A percentile compares a stretch with the other conserved stretches of the same genome.
Evolutionary conservation across 2,113 vertebrate species (phyloP).

Genomic region (Melanostigma gelatinosum): DNA sequence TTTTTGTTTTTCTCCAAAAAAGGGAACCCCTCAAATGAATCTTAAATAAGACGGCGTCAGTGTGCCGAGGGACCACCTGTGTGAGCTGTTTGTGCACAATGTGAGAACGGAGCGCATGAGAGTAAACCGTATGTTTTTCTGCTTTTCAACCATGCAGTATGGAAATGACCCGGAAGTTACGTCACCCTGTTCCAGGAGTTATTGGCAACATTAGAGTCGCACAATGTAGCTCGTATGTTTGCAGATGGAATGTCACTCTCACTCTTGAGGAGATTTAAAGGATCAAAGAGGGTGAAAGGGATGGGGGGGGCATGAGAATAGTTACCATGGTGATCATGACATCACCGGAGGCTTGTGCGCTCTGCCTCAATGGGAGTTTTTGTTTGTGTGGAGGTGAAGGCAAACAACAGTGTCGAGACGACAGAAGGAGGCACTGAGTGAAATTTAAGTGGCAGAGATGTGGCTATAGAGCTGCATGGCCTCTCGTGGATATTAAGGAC

Average conservation of each 20-base stretch:
- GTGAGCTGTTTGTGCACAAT: not conserved
- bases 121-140: not conserved
- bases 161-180: not conserved
- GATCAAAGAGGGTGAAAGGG: conserved; percentile 61
- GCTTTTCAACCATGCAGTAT: not conserved
- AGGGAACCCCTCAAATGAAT: conserved; percentile 1
- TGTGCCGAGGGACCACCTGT: conserved; percentile 17
- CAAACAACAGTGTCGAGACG: conserved; percentile 44
- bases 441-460: conserved; percentile 47
- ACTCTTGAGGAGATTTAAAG: conserved; percentile 63
- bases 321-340: conserved; percentile 79
- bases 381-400: conserved; percentile 63
- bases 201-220: conserved; percentile 24
- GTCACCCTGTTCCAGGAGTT: conserved; percentile 4
- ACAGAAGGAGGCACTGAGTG: conserved; percentile 50
- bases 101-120: not conserved
- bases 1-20: not conserved
- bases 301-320: conserved; percentile 66
- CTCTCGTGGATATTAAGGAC: conserved; percentile 22
- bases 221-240: conserved; percentile 32
- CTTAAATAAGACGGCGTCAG: not conserved
- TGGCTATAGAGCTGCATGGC: conserved; percentile 4
- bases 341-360: conserved; percentile 62
- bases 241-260: conserved; percentile 66
- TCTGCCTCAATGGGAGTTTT: conserved; percentile 67